Base-by-base conservation (phyloP, 1,140 invertebrate genomes). In the Physella acuta region DNA sequence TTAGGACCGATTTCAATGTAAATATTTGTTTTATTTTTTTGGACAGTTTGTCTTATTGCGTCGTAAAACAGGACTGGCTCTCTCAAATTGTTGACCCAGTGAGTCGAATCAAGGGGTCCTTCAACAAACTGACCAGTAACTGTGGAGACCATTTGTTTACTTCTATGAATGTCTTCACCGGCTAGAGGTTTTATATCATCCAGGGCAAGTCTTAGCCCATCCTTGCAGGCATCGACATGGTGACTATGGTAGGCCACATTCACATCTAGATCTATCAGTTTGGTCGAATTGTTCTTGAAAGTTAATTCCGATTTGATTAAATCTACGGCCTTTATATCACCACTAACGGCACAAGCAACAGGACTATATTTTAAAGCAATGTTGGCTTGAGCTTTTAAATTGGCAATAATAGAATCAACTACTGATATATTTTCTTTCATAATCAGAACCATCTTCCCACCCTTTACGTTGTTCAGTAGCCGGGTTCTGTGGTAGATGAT, bases 1-100 rank as follows among this genome's bases (percentile, higher is more conserved):
- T 68, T 76, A 14, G 76, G 76, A 2, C 78, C 76, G 24, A 79
- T 73, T 66, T 79, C 78, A 34, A 79, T 34, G 52, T 73, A 75
- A 24, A 77, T 62, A 31, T 76, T 74, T 33, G 70, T 51, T 4
- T 60, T 60, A n/a, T 64, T 60, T 44, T 30, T 16, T 1, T 44
- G 26, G 16, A 37, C 33, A 2, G 75, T 59, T 34, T 70, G 62
- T 26, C 36, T 28, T 16, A 77, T 51, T n/a, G 73, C 75, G n/a
- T 75, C 34, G 17, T 39, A 37, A 63, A 77, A 74, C 0, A 65
- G 62, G 28, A 77, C 74, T 28, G 74, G 71, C 55, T 75, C 30
- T 49, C 76, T 33, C 30, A 77, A 56, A 65, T 76, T 78, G 36
- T 74, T 51, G 14, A 53, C 62, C 79, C 75, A 76, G 59, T 80